Percentiles rank a stretch among this genome's conserved stretches.
These are phyloP conservation scores for Cephalopachus bancanus DNA, from an alignment of 2,797 vertebrate species.

Conservation along the genomic window DNA sequence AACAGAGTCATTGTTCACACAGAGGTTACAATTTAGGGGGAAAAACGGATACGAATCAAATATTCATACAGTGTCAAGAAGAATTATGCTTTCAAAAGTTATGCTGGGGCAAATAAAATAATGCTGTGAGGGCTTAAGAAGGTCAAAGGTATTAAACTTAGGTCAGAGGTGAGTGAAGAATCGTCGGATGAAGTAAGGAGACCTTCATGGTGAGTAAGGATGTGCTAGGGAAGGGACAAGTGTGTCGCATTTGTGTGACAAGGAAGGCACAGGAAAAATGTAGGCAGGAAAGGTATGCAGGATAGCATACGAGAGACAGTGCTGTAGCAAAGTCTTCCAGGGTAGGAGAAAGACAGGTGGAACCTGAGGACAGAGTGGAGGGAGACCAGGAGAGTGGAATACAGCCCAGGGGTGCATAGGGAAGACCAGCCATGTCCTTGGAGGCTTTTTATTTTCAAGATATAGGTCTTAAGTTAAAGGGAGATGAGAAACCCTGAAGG, in stretches of 20 bases:
- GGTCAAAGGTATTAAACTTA: background rate
- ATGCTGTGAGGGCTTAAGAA: background rate
- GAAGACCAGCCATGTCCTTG: no score
- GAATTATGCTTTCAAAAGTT: background rate
- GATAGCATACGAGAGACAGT: fast-evolving
- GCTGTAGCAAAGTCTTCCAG: background rate
- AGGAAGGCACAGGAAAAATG: background rate
- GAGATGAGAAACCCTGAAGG: background rate
- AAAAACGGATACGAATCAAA: background rate
- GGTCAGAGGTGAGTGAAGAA: background rate
- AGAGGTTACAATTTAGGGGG: background rate
- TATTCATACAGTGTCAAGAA: background rate
- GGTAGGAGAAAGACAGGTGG: background rate
- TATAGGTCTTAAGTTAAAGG: background rate
- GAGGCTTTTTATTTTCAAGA: background rate
- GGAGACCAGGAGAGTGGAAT: background rate
- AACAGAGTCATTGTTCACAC: background rate
- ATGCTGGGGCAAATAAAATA: fast-evolving
- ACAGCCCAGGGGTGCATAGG: fast-evolving
- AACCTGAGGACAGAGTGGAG: background rate
- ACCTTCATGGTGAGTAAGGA: no score
- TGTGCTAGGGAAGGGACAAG: background rate
- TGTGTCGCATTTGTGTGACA: background rate
- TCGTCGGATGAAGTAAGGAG: background rate
- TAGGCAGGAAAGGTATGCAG: fast-evolving